Evolutionary conservation across 2,888 invertebrate species (phyloP).

Genomic region (Cryptocephalus primarius): DNA sequence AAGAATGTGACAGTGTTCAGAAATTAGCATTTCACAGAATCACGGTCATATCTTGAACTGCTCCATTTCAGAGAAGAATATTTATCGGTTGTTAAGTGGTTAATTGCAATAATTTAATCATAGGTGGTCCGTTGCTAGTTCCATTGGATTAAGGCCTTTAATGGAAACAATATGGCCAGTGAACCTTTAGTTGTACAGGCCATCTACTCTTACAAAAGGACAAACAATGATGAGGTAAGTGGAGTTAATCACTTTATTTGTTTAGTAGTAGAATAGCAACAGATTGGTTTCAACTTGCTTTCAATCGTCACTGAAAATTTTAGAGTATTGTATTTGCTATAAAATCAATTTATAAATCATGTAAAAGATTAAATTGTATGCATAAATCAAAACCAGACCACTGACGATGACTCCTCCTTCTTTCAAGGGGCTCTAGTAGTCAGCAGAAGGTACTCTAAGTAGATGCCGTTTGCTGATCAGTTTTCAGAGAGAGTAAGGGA

Average conservation of each 20-base stretch:
- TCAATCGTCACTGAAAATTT: neutral
- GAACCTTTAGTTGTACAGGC: conserved; percentile 73
- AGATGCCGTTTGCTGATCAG: too few relatives aligned
- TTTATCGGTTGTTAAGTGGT: neutral
- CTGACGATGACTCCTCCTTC: too few relatives aligned
- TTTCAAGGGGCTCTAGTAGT: too few relatives aligned
- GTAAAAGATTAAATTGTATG: too few relatives aligned
- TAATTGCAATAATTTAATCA: neutral
- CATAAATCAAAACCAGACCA: too few relatives aligned
- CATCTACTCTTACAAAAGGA: conserved; percentile 86
- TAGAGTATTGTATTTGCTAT: neutral
- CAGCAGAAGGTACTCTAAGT: too few relatives aligned
- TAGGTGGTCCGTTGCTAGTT: conserved; percentile 2
- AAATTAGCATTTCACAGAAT: conserved; percentile 30
- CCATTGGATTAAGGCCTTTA: neutral
- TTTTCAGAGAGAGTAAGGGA: too few relatives aligned
- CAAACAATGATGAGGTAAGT: conserved; percentile 90
- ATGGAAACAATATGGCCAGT: conserved; percentile 37
- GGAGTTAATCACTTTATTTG: neutral
- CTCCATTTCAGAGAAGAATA: neutral
- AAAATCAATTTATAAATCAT: too few relatives aligned
- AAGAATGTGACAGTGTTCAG: conserved; percentile 37
- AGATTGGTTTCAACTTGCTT: neutral
- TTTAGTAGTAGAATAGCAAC: neutral
- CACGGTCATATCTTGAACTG: conserved; percentile 33